A percentile compares a stretch with the other conserved stretches of the same genome.
These are phyloP conservation scores for Rosalia funebris DNA, from an alignment of 2,888 invertebrate genomes.

Conservation along the genomic window DNA sequence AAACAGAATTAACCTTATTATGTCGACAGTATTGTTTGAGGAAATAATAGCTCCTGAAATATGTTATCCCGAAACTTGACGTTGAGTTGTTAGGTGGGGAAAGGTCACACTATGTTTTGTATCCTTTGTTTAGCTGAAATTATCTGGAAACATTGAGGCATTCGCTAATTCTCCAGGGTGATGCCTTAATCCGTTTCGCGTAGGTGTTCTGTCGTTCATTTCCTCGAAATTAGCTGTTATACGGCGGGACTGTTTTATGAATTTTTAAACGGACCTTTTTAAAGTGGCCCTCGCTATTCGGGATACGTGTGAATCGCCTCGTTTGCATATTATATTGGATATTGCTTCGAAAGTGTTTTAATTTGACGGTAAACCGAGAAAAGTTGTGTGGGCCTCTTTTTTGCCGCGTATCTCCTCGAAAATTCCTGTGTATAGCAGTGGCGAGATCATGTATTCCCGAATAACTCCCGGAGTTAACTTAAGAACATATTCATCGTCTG, in stretches of 20 bases:
- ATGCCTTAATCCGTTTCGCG: constrained; percentile 51
- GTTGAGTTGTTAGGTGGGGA: constrained; percentile 39
- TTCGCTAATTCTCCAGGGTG: constrained; percentile 53
- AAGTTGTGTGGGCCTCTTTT: too few relatives aligned
- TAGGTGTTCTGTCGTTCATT: constrained; percentile 52
- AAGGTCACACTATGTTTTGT: constrained; percentile 37
- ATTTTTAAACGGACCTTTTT: constrained; percentile 51
- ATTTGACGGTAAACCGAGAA: constrained; percentile 37
- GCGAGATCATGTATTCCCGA: too few relatives aligned
- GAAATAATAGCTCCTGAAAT: constrained; percentile 38
- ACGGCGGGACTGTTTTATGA: constrained; percentile 48
- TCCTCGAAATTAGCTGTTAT: constrained; percentile 48
- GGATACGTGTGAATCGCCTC: constrained; percentile 52
- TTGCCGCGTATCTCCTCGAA: too few relatives aligned
- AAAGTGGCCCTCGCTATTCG: constrained; percentile 44
- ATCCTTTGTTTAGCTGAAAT: constrained; percentile 52
- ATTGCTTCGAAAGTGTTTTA: constrained; percentile 46
- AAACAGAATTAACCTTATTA: constrained; percentile 37
- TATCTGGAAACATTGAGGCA: constrained; percentile 51
- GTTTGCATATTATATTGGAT: constrained; percentile 51
- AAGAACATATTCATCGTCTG: too few relatives aligned
- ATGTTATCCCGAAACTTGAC: constrained; percentile 41
- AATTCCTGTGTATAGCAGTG: too few relatives aligned
- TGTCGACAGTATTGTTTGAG: constrained; percentile 29
- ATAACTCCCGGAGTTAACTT: too few relatives aligned